Conservation (phyloP, 2,888 invertebrate genomes). For the Eulithis prunata region DNA sequence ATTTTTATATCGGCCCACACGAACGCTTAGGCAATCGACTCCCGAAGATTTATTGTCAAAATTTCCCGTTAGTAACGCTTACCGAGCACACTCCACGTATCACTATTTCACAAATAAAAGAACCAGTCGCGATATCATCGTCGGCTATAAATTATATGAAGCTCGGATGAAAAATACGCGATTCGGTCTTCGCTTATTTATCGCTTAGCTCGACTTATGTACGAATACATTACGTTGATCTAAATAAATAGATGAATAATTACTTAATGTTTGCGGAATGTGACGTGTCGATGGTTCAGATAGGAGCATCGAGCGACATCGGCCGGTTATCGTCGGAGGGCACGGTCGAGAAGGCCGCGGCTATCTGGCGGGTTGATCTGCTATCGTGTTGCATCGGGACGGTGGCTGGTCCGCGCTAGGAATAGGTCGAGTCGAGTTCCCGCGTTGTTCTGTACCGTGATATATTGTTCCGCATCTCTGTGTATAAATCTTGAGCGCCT, state of each 20-base stretch:
- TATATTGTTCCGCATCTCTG: slow-evolving; percentile 83
- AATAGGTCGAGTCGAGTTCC: slow-evolving; percentile 82
- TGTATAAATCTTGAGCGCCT: slow-evolving; percentile 84
- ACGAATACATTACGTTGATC: slow-evolving; percentile 73
- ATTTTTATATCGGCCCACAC: slow-evolving; percentile 79
- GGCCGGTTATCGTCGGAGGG: slow-evolving; percentile 54
- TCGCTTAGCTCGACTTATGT: slow-evolving; percentile 72
- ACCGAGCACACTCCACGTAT: slow-evolving; percentile 82
- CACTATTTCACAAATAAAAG: slow-evolving; percentile 84
- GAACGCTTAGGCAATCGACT: slow-evolving; percentile 83
- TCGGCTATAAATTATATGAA: slow-evolving; percentile 81
- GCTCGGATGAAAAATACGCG: slow-evolving; percentile 81
- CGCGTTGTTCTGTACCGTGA: slow-evolving; percentile 79
- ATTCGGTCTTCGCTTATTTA: slow-evolving; percentile 80
- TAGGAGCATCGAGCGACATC: slow-evolving; percentile 47
- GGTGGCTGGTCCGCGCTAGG: slow-evolving; percentile 78
- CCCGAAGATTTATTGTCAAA: slow-evolving; percentile 82
- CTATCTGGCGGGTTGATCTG: slow-evolving; percentile 74
- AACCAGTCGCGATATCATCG: slow-evolving; percentile 83
- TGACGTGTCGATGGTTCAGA: slow-evolving; percentile 34
- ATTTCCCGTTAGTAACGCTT: slow-evolving; percentile 84
- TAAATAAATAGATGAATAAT: slow-evolving; percentile 64
- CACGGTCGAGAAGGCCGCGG: slow-evolving; percentile 56
- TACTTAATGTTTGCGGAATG: slow-evolving; percentile 45
- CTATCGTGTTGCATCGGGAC: slow-evolving; percentile 76